Base-by-base conservation (phyloP, 2,888 invertebrate genomes). In the Trichacis sp. region DNA sequence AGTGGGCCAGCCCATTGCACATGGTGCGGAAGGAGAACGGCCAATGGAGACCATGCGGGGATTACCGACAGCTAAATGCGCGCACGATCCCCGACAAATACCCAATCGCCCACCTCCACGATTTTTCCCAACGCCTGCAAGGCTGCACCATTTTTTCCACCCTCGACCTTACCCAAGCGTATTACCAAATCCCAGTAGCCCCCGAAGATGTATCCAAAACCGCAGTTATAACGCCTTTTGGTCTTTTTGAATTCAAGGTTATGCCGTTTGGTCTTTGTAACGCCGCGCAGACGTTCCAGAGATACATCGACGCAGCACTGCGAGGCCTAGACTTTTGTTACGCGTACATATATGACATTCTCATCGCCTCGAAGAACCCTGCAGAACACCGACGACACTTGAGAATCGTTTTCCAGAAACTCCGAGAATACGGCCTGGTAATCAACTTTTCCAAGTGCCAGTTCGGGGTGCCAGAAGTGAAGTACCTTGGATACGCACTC, bases 291-390 rank as follows among this genome's bases (percentile, higher is more conserved):
- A n/a, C n/a, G n/a, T n/a, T n/a, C 4, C 80, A 84, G 52, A 71
- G 80, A 1, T 84, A 83, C 30, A 77, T 85, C 9, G 78, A 84
- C 43, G 73, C 73, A 11, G 71, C 73, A 1, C 20, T 73, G 0
- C 60, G 73, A 1, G 77, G 75, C 6, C 8, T 47, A 1, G 18
- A 46, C 14, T 60, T 42, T 51, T 46, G 49, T 18, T 68, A 56
- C 43, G 46, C 54, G 4, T 77, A 77, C 50, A 18, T 77, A 4
- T 30, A 53, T 9, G 52, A 59, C 19, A 46, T 59, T 0, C 15
- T 59, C 19, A 29, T 59, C 2, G 52, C 40, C 0, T 53, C 53
- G 1, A 20, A 6, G 1, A n/a, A 12, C 6, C 20, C 42, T 3
- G 45, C 33, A 9, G 12, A 48, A 29, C 55, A 47, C 40, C 2